Base-by-base conservation (phyloP, 2,888 invertebrate genomes). In the Macaria liturata region DNA sequence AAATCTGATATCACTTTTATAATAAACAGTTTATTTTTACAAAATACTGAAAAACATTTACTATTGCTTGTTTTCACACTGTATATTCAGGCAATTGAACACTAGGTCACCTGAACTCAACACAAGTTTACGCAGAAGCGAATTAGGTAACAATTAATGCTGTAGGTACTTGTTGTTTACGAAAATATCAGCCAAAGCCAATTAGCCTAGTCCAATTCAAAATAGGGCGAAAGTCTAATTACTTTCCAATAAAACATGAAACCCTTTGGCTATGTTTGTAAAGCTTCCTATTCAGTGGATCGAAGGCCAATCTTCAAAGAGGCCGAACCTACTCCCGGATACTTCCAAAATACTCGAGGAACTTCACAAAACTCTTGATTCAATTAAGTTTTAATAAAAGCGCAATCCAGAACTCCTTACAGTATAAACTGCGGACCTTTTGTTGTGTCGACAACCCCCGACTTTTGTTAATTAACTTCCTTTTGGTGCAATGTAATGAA, bases 341-440 rank as follows among this genome's bases (percentile, higher is more conserved):
- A 61, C 57, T 57, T 61, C 51, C 47, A 65, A 69, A 68, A 64
- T 68, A 62, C 54, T 57, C 59, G 44, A 48, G 43, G 51, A 69
- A 66, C 58, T 59, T 59, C 46, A 57, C 64, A 60, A 61, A 66
- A 66, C 54, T 64, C 64, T 58, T 58, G 68, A 67, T 74, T 72
- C 71, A 74, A 78, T 78, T 74, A 72, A 73, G 68, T 72, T 77
- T 76, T 73, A 78, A 74, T 78, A 76, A 72, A 72, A 77, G 68
- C 68, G 62, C 70, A 68, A 70, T 67, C 68, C 59, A 49, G 65
- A 70, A 67, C 61, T 70, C 54, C 65, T 67, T 65, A 68, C 66
- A 69, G 68, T 68, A 69, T 74, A 74, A 75, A 74, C 71, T 71
- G 67, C 30, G 66, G 20, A 55, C 65, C 71, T 70, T 67, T 69